A percentile compares a stretch with the other conserved stretches of the same genome.
Conservation (phyloP, 1,140 invertebrate genomes). For the Scaptomyza hsui region DNA sequence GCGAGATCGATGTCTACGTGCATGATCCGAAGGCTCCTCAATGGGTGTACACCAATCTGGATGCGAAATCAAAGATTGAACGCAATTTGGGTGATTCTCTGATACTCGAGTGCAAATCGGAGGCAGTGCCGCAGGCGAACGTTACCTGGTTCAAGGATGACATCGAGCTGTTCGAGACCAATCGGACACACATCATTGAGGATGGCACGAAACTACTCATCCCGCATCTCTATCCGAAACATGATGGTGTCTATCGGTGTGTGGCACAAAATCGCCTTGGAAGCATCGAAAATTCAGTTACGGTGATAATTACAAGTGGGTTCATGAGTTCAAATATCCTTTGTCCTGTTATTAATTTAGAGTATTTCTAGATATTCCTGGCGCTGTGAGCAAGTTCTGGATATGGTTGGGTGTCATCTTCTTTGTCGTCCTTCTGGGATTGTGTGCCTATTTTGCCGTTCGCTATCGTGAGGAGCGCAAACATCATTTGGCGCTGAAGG, state of each 20-base stretch:
- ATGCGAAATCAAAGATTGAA: slow-evolving; percentile 64
- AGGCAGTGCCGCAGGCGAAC: slow-evolving; percentile 84
- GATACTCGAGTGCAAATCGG: slow-evolving; percentile 77
- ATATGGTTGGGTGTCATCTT: slow-evolving; percentile 83
- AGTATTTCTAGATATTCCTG: slow-evolving; percentile 60
- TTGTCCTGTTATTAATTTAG: neutral
- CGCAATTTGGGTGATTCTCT: slow-evolving; percentile 80
- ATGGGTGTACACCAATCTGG: slow-evolving; percentile 72
- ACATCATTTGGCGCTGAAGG: slow-evolving; percentile 84
- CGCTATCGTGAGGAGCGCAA: slow-evolving; percentile 84
- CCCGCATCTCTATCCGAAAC: slow-evolving; percentile 68
- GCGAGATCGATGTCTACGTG: slow-evolving; percentile 60
- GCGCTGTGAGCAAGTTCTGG: slow-evolving; percentile 53
- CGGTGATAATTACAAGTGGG: slow-evolving; percentile 81
- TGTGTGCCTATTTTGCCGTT: slow-evolving; percentile 84
- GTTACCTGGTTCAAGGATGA: slow-evolving; percentile 85
- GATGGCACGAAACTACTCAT: slow-evolving; percentile 72
- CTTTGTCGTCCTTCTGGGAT: slow-evolving; percentile 85
- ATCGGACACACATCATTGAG: slow-evolving; percentile 84
- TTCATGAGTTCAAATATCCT: neutral
- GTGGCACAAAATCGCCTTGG: slow-evolving; percentile 82
- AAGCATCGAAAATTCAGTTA: slow-evolving; percentile 56
- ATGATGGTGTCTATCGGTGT: slow-evolving; percentile 84
- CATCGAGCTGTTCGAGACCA: slow-evolving; percentile 49
- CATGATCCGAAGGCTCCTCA: slow-evolving; percentile 67